Conservation (phyloP, 2,797 vertebrate species). For the Lepilemur septentrionalis region DNA sequence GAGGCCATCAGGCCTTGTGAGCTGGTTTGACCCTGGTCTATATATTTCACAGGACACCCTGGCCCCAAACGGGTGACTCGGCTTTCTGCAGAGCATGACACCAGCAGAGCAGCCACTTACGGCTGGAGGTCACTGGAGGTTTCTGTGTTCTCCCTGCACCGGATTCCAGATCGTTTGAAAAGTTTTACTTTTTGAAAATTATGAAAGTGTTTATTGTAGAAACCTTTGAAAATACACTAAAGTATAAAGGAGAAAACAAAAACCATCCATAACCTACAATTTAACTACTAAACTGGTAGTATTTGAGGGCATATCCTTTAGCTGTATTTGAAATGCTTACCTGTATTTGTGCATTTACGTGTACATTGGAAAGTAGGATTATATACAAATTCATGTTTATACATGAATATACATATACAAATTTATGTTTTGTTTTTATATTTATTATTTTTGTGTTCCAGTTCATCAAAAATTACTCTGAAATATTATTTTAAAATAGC, state of each 20-base stretch:
- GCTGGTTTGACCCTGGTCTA: constrained; percentile 57
- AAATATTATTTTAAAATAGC: constrained; percentile 17
- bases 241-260: background rate
- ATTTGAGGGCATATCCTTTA: background rate
- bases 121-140: constrained; percentile 30
- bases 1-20: background rate
- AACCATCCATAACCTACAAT: background rate
- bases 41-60: constrained; percentile 64
- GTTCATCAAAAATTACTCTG: background rate
- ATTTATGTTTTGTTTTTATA: background rate
- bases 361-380: background rate
- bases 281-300: background rate
- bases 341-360: background rate
- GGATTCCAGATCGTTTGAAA: background rate
- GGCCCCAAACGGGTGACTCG: background rate
- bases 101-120: background rate
- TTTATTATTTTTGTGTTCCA: background rate
- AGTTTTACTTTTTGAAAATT: background rate
- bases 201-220: background rate
- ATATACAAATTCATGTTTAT: background rate
- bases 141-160: background rate
- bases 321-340: background rate
- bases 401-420: too few species aligned
- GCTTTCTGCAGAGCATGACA: background rate
- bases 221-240: background rate